phyloP scores from a whole-genome alignment of 2,797 vertebrate species.

The Babyrousa celebensis region DNA sequence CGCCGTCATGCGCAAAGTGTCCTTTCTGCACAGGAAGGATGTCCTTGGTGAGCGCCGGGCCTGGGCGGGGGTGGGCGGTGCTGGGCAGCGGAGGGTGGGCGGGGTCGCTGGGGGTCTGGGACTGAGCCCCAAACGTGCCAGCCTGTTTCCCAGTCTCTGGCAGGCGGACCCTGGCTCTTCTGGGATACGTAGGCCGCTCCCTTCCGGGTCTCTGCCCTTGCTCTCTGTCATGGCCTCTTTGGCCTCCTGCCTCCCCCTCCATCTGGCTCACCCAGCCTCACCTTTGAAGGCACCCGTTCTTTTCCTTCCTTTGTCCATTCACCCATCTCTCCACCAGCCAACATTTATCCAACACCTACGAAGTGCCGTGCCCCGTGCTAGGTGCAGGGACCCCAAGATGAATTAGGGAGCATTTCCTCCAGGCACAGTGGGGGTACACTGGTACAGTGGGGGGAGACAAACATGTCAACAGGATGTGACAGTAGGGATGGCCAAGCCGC shows the following conservation, averaged over 20 bases:
- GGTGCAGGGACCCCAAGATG: background rate
- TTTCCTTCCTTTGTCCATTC: background rate
- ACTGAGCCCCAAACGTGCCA: background rate
- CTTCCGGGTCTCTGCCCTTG: background rate
- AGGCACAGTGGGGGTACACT: background rate
- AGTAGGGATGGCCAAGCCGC: background rate
- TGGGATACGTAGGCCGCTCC: background rate
- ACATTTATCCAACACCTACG: background rate
- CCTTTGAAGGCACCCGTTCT: background rate
- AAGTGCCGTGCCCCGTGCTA: fast-evolving
- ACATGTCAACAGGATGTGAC: background rate
- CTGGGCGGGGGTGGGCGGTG: fast-evolving
- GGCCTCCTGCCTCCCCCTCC: background rate
- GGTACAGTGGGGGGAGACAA: background rate
- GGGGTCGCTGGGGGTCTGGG: background rate
- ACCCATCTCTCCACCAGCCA: background rate
- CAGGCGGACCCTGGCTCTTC: background rate
- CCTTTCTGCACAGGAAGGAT: constrained; percentile 95
- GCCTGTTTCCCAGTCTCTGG: background rate
- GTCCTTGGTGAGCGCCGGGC: constrained; percentile 90
- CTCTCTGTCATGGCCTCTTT: background rate
- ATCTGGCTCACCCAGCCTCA: background rate
- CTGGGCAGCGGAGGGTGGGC: background rate
- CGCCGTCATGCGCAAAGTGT: constrained; percentile 95
- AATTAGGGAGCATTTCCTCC: background rate